Percentiles rank a stretch among this genome's conserved stretches.
phyloP scores from a whole-genome alignment of 2,888 invertebrate species.

The Drosophila phalerata region DNA sequence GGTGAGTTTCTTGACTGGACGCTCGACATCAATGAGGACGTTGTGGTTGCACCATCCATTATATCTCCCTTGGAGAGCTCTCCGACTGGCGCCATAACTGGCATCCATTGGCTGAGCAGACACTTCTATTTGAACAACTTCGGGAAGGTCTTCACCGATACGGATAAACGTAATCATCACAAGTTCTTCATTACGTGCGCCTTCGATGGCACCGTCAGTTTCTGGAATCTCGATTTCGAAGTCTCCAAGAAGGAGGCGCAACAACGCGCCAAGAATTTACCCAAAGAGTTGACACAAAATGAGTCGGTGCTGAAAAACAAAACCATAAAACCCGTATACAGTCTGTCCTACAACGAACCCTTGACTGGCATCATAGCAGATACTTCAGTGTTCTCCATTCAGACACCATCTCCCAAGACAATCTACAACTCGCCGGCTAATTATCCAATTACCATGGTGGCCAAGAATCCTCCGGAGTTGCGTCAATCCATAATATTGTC shows the following conservation, averaged over 20 bases:
- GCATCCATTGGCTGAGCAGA: slow-evolving; percentile 90
- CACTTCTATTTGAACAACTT: slow-evolving; percentile 87
- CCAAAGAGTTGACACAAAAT: slow-evolving; percentile 87
- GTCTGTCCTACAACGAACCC: slow-evolving; percentile 86
- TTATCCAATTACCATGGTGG: slow-evolving; percentile 52
- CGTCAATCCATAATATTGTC: slow-evolving; percentile 74
- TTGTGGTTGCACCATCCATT: slow-evolving; percentile 87
- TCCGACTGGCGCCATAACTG: slow-evolving; percentile 88
- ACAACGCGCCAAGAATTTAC: slow-evolving; percentile 82
- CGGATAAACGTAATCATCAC: slow-evolving; percentile 84
- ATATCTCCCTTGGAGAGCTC: slow-evolving; percentile 88
- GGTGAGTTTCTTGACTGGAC: slow-evolving; percentile 90
- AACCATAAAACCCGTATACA: slow-evolving; percentile 88
- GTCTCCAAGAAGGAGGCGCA: slow-evolving; percentile 47
- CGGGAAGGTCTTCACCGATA: slow-evolving; percentile 86
- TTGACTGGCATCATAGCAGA: slow-evolving; percentile 84
- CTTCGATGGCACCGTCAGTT: slow-evolving; percentile 89
- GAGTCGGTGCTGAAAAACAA: slow-evolving; percentile 89
- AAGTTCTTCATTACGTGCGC: slow-evolving; percentile 89
- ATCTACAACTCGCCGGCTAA: slow-evolving; percentile 64
- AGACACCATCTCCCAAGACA: slow-evolving; percentile 37
- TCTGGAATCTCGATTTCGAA: slow-evolving; percentile 89
- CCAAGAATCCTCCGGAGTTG: slow-evolving; percentile 64
- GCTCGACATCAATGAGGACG: slow-evolving; percentile 87
- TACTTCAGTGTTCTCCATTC: slow-evolving; percentile 67